These are phyloP conservation scores for Rhinogobius similis DNA, from an alignment of 2,113 vertebrate species.

Conservation along the genomic window DNA sequence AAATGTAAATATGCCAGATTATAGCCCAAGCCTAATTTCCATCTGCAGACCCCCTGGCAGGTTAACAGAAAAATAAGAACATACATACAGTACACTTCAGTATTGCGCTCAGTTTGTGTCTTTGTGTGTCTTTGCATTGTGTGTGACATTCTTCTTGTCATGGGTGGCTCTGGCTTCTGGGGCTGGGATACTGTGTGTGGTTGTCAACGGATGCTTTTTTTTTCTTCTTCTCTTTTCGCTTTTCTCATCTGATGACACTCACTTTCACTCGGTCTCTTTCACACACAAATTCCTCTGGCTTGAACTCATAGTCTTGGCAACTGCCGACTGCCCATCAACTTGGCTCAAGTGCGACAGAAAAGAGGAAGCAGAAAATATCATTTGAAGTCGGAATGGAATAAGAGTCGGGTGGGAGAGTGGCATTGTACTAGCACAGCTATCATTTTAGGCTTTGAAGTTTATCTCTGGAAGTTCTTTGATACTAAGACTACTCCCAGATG, in stretches of 20 bases:
- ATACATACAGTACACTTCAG: too few species aligned
- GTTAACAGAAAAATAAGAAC: too few species aligned
- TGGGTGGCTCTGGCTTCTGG: constrained; percentile 33
- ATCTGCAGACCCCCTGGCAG: too few species aligned
- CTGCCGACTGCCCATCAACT: constrained; percentile 52
- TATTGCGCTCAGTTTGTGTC: constrained; percentile 29
- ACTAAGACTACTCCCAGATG: not conserved
- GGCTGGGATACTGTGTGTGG: constrained; percentile 27
- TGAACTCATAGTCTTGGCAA: constrained; percentile 55
- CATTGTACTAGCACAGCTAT: constrained; percentile 9
- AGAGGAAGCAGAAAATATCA: constrained; percentile 56
- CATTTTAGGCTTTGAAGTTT: constrained; percentile 14
- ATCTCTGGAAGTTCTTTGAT: constrained; percentile 7
- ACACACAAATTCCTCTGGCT: constrained; percentile 67
- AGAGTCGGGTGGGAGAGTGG: constrained; percentile 13
- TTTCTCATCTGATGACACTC: constrained; percentile 53
- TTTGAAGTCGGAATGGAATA: constrained; percentile 31
- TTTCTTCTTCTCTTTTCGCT: constrained; percentile 17
- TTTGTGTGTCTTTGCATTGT: constrained; percentile 25
- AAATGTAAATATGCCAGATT: too few species aligned
- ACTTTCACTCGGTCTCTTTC: constrained; percentile 61
- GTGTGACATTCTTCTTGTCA: constrained; percentile 44
- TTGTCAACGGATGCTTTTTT: constrained; percentile 52
- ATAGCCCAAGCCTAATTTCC: too few species aligned
- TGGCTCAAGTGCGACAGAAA: constrained; percentile 37